Evolutionary conservation across 2,113 vertebrate species (phyloP).

Genomic region (Orcinus orca): DNA sequence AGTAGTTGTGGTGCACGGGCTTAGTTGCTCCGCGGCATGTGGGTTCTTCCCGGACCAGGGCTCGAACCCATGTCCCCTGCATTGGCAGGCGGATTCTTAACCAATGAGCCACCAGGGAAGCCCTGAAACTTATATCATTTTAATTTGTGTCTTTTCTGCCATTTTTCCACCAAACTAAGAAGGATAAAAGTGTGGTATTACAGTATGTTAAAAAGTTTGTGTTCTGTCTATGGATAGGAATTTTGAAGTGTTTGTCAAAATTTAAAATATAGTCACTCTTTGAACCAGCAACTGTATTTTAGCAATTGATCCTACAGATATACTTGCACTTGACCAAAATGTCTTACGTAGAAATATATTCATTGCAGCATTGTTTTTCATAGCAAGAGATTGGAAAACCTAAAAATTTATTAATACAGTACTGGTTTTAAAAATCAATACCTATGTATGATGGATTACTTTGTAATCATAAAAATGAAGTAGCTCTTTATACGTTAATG

Average conservation of each 20-base stretch:
- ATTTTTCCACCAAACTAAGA: neutral
- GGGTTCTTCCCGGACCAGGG: no score
- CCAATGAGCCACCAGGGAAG: no score
- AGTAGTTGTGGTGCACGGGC: no score
- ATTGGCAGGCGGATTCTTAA: no score
- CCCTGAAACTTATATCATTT: neutral
- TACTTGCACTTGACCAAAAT: neutral
- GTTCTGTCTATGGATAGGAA: neutral
- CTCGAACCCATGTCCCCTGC: no score
- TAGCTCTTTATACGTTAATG: neutral
- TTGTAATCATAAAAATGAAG: neutral
- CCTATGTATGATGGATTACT: neutral
- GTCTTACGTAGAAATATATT: neutral
- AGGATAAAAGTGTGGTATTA: neutral
- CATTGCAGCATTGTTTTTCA: neutral
- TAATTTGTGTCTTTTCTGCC: neutral
- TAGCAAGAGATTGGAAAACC: neutral
- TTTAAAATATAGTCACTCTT: neutral
- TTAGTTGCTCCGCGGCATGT: no score
- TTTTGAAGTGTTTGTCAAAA: constrained; percentile 29
- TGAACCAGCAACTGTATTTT: neutral
- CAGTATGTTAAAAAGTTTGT: neutral
- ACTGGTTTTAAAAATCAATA: neutral
- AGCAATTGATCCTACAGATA: neutral
- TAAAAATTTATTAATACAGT: neutral